phyloP scores from a whole-genome alignment of 2,797 vertebrate species.

The Lepilemur septentrionalis region DNA sequence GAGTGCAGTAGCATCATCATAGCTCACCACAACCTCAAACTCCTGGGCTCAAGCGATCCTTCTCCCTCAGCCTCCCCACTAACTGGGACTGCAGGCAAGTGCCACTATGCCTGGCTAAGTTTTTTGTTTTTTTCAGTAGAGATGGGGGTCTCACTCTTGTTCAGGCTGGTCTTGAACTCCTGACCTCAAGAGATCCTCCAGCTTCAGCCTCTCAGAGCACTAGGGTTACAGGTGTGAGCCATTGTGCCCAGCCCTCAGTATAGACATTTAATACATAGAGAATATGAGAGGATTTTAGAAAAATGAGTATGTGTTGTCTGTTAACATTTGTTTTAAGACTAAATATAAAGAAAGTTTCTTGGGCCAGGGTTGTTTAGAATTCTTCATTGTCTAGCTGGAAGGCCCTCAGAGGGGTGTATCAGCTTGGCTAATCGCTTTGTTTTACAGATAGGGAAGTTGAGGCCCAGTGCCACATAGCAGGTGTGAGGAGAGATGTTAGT shows the following conservation, averaged over 20 bases:
- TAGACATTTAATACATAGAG: background rate
- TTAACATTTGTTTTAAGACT: background rate
- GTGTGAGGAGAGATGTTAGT: background rate
- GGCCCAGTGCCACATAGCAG: background rate
- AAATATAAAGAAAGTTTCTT: background rate
- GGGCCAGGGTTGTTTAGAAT: background rate
- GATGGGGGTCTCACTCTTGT: background rate
- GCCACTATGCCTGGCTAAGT: background rate
- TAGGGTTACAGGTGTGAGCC: background rate
- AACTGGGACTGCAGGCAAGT: background rate
- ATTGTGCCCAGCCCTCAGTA: background rate
- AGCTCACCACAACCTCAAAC: background rate
- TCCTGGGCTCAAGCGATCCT: background rate
- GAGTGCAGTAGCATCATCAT: background rate
- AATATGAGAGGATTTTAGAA: background rate
- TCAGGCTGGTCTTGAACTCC: background rate
- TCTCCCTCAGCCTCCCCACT: background rate
- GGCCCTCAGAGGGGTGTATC: background rate
- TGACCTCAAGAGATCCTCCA: background rate
- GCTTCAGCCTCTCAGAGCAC: background rate
- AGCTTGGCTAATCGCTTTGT: background rate
- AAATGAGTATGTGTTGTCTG: background rate
- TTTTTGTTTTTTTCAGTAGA: background rate
- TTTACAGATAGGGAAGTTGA: background rate
- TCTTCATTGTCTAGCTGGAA: background rate